phyloP scores from a whole-genome alignment of 2,797 vertebrate species.

The Halcyon badia region DNA sequence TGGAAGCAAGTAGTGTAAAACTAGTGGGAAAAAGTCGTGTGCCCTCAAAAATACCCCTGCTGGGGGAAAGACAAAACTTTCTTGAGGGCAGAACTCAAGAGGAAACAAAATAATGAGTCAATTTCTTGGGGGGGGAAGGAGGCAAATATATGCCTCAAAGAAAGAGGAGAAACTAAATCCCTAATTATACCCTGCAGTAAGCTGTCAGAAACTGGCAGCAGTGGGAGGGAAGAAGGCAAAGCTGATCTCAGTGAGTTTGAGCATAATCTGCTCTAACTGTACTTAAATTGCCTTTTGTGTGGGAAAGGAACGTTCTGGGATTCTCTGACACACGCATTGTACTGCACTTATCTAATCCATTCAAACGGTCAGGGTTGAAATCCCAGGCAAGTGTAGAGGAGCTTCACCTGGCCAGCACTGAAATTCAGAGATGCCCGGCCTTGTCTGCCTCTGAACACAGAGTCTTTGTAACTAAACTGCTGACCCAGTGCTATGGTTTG shows the following conservation, averaged over 20 bases:
- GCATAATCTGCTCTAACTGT: constrained; percentile 29
- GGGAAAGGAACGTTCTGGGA: constrained; percentile 44
- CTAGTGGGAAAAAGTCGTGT: background rate
- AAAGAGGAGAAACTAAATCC: constrained; percentile 53
- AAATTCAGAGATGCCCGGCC: rapidly evolving
- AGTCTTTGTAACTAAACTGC: background rate
- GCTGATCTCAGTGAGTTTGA: constrained; percentile 36
- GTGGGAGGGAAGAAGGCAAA: constrained; percentile 65
- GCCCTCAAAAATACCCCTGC: background rate
- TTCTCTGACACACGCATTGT: background rate
- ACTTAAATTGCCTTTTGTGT: constrained; percentile 58
- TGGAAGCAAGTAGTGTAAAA: too few relatives aligned
- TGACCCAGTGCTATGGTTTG: background rate
- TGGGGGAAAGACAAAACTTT: constrained; percentile 27
- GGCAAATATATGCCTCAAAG: constrained; percentile 29
- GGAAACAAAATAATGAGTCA: background rate
- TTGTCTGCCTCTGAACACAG: rapidly evolving
- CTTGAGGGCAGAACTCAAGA: background rate
- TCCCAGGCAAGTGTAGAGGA: background rate
- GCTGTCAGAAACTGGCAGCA: constrained; percentile 71
- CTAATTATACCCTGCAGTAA: constrained; percentile 72
- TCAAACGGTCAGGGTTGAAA: background rate
- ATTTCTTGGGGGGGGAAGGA: background rate
- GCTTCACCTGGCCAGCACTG: background rate
- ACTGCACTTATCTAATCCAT: background rate